Conservation (phyloP, 2,888 invertebrate genomes). For the Ectemnius lituratus region DNA sequence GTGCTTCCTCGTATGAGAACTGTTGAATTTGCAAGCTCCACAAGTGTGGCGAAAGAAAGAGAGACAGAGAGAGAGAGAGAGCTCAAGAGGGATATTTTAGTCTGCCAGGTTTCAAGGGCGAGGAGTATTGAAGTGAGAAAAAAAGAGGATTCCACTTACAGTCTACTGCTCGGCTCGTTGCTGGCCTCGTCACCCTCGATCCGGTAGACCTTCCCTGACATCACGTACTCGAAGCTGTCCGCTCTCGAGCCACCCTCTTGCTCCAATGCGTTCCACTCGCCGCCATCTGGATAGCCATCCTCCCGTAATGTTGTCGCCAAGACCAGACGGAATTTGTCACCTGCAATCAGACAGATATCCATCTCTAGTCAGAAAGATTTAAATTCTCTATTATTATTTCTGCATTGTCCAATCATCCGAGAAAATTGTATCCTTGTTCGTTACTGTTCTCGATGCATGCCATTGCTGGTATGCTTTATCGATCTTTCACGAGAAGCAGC, state of each 20-base stretch:
- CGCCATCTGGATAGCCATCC: conserved; percentile 95
- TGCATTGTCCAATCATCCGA: too few species aligned
- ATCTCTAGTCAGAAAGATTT: conserved; percentile 14
- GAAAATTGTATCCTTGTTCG: too few species aligned
- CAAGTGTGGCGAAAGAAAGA: too few species aligned
- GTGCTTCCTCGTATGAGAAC: too few species aligned
- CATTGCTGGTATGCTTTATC: not conserved
- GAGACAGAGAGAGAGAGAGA: too few species aligned
- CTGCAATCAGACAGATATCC: conserved; percentile 55
- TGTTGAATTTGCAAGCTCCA: too few species aligned
- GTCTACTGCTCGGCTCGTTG: conserved; percentile 89
- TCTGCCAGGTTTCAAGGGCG: conserved; percentile 1
- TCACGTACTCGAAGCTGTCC: conserved; percentile 99
- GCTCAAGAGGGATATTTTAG: not conserved
- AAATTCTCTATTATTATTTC: not conserved
- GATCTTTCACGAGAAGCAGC: conserved; percentile 5
- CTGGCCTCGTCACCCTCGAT: conserved; percentile 98
- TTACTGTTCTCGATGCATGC: too few species aligned
- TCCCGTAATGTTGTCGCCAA: conserved; percentile 96
- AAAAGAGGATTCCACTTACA: conserved; percentile 79
- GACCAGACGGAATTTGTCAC: conserved; percentile 87
- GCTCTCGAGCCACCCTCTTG: conserved; percentile 91
- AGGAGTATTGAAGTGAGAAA: not conserved
- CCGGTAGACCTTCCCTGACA: conserved; percentile 98
- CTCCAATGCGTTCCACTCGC: conserved; percentile 95